A percentile compares a stretch with the other conserved stretches of the same genome.
These are phyloP conservation scores for Tipula lateralis DNA, from an alignment of 2,888 invertebrate species.

Conservation along the genomic window DNA sequence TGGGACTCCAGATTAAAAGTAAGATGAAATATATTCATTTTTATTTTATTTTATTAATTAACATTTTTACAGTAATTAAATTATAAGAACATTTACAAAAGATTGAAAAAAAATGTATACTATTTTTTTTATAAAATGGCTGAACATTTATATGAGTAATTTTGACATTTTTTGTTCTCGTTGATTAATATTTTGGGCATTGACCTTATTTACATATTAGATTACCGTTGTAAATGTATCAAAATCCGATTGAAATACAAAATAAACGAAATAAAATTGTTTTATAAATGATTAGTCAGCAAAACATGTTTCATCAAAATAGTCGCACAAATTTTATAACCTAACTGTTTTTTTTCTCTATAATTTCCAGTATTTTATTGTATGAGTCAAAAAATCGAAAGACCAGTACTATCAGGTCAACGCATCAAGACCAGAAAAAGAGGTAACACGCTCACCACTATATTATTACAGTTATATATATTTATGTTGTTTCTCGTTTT, in stretches of 20 bases:
- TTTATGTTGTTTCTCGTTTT: neutral
- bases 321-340: neutral
- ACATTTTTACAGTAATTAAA: neutral
- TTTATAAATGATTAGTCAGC: conserved; percentile 26
- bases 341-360: conserved; percentile 42
- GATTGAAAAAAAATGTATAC: neutral
- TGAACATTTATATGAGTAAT: conserved; percentile 14
- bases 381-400: conserved; percentile 99
- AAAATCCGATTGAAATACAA: neutral
- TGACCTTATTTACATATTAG: conserved; percentile 27
- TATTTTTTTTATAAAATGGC: conserved; percentile 12
- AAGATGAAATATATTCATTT: conserved; percentile 24
- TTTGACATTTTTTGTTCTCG: conserved; percentile 2
- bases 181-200: conserved; percentile 29
- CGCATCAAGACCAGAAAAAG: conserved; percentile 99
- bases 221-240: neutral
- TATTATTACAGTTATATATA: neutral
- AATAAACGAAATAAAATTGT: neutral
- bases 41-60: neutral
- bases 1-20: conserved; percentile 29
- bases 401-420: conserved; percentile 99
- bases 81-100: neutral
- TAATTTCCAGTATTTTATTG: conserved; percentile 76
- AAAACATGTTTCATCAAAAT: neutral
- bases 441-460: no score